Percentiles rank a stretch among this genome's conserved stretches.
phyloP scores from a whole-genome alignment of 2,113 vertebrate species.

The Sakesphorus luctuosus region DNA sequence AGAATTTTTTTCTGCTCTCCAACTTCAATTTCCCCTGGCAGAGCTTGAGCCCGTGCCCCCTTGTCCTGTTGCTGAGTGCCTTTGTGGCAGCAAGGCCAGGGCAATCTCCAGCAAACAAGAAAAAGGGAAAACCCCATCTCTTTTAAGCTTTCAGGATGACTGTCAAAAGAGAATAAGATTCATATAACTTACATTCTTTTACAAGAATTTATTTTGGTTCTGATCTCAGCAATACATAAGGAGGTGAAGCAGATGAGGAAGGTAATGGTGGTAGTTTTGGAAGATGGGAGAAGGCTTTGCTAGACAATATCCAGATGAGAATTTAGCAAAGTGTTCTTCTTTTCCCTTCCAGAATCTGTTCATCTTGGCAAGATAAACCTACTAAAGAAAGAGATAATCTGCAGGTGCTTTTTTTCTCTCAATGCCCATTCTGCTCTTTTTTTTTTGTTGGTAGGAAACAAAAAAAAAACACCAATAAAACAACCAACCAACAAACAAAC shows the following conservation, averaged over 20 bases:
- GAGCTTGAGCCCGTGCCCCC: no score
- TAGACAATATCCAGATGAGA: neutral
- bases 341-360: neutral
- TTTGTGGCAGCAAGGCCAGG: neutral
- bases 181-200: neutral
- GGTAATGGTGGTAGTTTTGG: neutral
- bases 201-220: neutral
- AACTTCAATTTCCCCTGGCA: no score
- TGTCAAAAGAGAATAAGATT: neutral
- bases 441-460: no score
- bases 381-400: neutral
- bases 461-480: no score
- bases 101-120: neutral
- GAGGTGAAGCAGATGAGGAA: neutral
- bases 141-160: neutral
- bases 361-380: neutral
- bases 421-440: neutral
- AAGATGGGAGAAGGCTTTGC: neutral
- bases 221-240: neutral
- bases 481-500: no score
- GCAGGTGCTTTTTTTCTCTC: neutral
- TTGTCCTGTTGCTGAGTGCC: no score
- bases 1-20: no score
- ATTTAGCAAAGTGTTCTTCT: neutral
- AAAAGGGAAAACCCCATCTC: neutral